These are phyloP conservation scores for Aquatica leii DNA, from an alignment of 2,888 invertebrate species.

Conservation along the genomic window DNA sequence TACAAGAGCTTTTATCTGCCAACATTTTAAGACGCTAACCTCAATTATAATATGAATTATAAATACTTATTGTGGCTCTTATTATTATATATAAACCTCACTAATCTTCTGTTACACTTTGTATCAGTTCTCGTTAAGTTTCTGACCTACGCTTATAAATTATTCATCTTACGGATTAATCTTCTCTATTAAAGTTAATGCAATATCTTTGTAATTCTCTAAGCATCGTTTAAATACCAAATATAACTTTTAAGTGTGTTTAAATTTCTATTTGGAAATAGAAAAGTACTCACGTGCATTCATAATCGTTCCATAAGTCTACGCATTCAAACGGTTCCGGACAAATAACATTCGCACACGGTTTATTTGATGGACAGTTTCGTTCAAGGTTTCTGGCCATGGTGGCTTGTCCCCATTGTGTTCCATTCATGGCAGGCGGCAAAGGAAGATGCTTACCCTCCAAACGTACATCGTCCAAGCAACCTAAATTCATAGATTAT, in stretches of 20 bases:
- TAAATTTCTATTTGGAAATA: too few species aligned
- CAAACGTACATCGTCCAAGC: constrained; percentile 83
- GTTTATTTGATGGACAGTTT: constrained; percentile 94
- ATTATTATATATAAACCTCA: too few species aligned
- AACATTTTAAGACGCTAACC: too few species aligned
- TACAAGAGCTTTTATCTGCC: too few species aligned
- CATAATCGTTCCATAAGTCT: constrained; percentile 97
- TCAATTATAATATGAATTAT: too few species aligned
- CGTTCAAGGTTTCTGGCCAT: constrained; percentile 92
- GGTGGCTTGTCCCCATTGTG: constrained; percentile 94
- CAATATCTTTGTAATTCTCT: constrained; percentile 13
- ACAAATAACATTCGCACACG: constrained; percentile 93
- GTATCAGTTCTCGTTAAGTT: too few species aligned
- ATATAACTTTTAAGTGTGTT: neutral
- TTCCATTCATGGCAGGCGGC: constrained; percentile 94
- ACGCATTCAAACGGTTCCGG: constrained; percentile 94
- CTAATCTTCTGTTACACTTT: too few species aligned
- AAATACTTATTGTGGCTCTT: too few species aligned
- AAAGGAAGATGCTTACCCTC: constrained; percentile 95
- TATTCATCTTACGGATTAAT: too few species aligned
- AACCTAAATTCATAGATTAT: constrained; percentile 67
- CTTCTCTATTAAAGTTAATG: constrained; percentile 6
- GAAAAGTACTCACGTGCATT: constrained; percentile 98
- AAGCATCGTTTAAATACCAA: too few species aligned
- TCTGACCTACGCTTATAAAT: too few species aligned